Evolutionary conservation across 2,888 invertebrate genomes (phyloP).

Genomic region (Eupsilia transversa): DNA sequence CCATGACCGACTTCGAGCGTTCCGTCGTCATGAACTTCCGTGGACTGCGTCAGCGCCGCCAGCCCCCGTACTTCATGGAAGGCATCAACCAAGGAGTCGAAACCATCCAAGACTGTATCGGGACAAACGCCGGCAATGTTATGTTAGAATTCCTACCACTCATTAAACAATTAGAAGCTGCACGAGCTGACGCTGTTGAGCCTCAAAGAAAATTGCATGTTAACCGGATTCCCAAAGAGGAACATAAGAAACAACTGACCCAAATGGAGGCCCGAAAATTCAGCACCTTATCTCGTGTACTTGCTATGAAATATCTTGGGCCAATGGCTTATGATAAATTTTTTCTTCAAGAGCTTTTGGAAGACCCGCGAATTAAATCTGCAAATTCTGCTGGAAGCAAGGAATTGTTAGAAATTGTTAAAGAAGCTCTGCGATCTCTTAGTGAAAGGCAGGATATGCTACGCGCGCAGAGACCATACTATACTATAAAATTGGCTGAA

Average conservation of each 20-base stretch:
- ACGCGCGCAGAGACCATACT: conserved; percentile 85
- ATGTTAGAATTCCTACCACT: conserved; percentile 85
- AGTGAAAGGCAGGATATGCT: conserved; percentile 86
- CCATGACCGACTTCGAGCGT: conserved; percentile 87
- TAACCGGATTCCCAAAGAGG: conserved; percentile 82
- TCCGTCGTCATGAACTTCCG: conserved; percentile 87
- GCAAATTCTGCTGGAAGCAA: conserved; percentile 82
- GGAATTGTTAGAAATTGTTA: conserved; percentile 75
- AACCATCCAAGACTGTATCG: conserved; percentile 87
- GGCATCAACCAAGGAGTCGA: conserved; percentile 87
- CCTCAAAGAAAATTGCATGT: conserved; percentile 76
- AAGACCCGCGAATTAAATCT: conserved; percentile 81
- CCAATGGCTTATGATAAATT: conserved; percentile 89
- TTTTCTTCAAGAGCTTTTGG: conserved; percentile 81
- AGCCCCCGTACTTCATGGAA: conserved; percentile 86
- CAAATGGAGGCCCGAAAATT: conserved; percentile 86
- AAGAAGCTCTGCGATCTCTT: conserved; percentile 82
- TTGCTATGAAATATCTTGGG: conserved; percentile 88
- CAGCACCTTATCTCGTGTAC: conserved; percentile 82
- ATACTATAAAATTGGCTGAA: conserved; percentile 84
- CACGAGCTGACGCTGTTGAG: conserved; percentile 72
- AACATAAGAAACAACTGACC: conserved; percentile 80
- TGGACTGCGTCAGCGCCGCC: conserved; percentile 78
- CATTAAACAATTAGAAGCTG: conserved; percentile 82
- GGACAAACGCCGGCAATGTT: conserved; percentile 84